Conservation (phyloP, 35 echinoderm and acorn worm species). For the Diadema setosum region DNA sequence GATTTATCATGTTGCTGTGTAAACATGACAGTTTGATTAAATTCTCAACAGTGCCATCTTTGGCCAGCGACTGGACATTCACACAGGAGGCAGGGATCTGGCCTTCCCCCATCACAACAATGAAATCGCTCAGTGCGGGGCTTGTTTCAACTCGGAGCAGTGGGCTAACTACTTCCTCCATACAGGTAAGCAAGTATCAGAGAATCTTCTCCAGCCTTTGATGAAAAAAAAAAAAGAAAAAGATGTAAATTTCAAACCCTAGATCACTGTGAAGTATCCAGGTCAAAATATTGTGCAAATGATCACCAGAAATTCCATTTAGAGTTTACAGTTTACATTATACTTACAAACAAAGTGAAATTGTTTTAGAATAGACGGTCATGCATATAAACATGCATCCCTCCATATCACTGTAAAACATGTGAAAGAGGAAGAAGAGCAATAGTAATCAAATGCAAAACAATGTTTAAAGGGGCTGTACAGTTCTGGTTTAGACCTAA, state of each 20-base stretch:
- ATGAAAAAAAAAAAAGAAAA: not conserved
- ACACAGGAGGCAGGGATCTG: conserved; percentile 85
- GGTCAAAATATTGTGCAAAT: too few relatives aligned
- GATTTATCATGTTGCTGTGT: too few relatives aligned
- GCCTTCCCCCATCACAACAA: conserved; percentile 96
- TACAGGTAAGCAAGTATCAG: conserved; percentile 53
- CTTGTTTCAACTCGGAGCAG: conserved; percentile 65
- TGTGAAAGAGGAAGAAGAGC: too few relatives aligned
- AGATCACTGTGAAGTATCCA: too few relatives aligned
- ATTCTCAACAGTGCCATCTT: conserved; percentile 87
- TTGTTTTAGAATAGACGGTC: not conserved
- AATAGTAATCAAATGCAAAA: too few relatives aligned
- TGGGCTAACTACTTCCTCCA: conserved; percentile 99
- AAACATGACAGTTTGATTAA: too few relatives aligned
- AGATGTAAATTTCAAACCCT: not conserved
- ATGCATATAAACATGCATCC: too few relatives aligned
- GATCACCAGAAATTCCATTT: not conserved
- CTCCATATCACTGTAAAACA: too few relatives aligned
- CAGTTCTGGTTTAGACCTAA: too few relatives aligned
- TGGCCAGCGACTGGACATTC: conserved; percentile 88
- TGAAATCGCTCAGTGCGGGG: conserved; percentile 99
- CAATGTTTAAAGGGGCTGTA: too few relatives aligned
- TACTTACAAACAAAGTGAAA: not conserved
- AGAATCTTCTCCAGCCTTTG: not conserved
- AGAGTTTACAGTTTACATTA: not conserved